Percentiles rank a stretch among this genome's conserved stretches.
phyloP scores from a whole-genome alignment of 2,797 vertebrate species.

The Numenius phaeopus region DNA sequence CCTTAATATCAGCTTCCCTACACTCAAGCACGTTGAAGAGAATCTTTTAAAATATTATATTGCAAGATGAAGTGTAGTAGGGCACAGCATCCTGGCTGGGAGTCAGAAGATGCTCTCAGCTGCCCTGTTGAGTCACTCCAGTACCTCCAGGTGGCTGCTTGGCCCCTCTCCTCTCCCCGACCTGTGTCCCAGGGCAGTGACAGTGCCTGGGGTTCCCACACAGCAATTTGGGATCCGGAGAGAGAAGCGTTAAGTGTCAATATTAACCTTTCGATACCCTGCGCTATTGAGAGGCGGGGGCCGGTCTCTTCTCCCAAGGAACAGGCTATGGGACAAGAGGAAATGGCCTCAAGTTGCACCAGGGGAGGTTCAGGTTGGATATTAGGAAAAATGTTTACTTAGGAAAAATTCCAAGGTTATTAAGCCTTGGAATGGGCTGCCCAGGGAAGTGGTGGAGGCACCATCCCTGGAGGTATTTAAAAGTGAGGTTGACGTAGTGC shows the following conservation, averaged over 20 bases:
- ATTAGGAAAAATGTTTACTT: too few species aligned
- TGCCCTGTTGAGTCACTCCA: background rate
- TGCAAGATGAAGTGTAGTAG: background rate
- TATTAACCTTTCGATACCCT: background rate
- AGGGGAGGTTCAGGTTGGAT: too few species aligned
- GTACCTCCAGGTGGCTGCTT: fast-evolving
- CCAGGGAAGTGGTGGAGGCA: too few species aligned
- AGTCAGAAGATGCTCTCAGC: background rate
- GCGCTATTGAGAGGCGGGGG: background rate
- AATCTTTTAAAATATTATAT: background rate
- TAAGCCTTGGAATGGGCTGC: too few species aligned
- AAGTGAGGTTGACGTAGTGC: too few species aligned
- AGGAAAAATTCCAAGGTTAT: too few species aligned
- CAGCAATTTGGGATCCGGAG: background rate
- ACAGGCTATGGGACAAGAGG: too few species aligned
- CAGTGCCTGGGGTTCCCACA: fast-evolving
- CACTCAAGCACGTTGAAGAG: background rate
- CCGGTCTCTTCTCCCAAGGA: too few species aligned
- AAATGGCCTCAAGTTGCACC: too few species aligned
- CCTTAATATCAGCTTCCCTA: background rate
- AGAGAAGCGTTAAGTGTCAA: too few species aligned
- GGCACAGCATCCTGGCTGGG: background rate
- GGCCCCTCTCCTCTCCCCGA: background rate
- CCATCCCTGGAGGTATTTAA: too few species aligned
- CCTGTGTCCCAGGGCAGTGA: background rate